Conservation (phyloP, 2,113 vertebrate genomes). For the Vidua chalybeata region DNA sequence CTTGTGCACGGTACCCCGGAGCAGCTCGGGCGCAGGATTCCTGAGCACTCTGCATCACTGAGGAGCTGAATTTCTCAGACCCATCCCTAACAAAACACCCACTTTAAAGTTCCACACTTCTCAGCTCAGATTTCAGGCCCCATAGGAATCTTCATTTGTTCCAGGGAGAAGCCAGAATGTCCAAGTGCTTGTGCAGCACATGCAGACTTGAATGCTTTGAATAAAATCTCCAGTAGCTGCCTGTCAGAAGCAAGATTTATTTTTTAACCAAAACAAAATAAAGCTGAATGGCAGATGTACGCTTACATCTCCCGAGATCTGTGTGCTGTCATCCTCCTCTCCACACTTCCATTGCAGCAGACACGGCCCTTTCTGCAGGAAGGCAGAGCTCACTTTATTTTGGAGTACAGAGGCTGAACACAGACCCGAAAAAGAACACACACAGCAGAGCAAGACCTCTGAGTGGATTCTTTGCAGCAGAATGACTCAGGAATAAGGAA, state of each 20-base stretch:
- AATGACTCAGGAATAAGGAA: not conserved
- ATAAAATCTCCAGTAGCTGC: not conserved
- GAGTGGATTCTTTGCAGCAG: not conserved
- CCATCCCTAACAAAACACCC: not conserved
- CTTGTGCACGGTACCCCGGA: not conserved
- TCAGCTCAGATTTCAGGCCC: not conserved
- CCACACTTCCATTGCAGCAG: not conserved
- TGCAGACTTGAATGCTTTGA: not conserved
- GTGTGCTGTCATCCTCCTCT: not conserved
- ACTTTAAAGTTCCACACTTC: not conserved
- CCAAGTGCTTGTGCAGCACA: not conserved
- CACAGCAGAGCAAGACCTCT: not conserved
- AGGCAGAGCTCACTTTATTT: not conserved
- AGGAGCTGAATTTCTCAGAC: not conserved
- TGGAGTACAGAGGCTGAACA: not conserved
- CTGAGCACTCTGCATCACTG: not conserved
- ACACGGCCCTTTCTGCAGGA: not conserved
- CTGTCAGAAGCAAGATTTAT: not conserved
- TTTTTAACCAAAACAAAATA: constrained; percentile 25
- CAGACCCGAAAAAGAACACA: not conserved
- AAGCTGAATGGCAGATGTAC: not conserved
- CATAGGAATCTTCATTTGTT: not conserved
- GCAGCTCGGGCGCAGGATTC: not conserved
- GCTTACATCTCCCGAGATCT: not conserved
- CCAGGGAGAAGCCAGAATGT: not conserved